Evolutionary conservation across 2,113 vertebrate species (phyloP), one percentile per base, ranked within the genome.

Genomic region (Melanerpes formicivorus): DNA sequence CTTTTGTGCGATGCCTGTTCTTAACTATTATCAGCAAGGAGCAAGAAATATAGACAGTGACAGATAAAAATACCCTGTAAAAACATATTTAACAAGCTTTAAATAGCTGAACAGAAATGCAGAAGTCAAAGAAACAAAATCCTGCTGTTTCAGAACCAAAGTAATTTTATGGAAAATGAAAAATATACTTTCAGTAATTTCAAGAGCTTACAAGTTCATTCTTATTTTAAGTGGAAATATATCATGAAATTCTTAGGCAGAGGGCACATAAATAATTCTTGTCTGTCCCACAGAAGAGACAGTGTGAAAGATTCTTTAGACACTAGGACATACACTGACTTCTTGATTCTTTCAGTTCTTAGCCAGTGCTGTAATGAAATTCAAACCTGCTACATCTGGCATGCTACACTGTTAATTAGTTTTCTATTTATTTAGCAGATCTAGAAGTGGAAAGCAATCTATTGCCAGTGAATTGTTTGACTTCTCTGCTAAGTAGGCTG

Each of bases 381-480:
- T 95, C 95, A 95, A 95, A 95, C 91, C 95, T 91, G 96, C 89
- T 95, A 94, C 96, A 96, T 96, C 96, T 96, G 96, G 96, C 94
- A 59, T 80, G 71, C 74, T 81, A 79, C 95, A 90, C 95, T 98
- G 97, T 97, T 98, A 98, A 98, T 98, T 98, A 98, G 97, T 98
- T 98, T 97, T 97, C 97, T 98, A 97, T 98, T 98, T 98, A 98
- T 97, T 98, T 97, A 98, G 97, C 94, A 94, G 97, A 96, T 98
- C 97, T 96, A 90, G 94, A 96, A 97, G 96, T 96, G 96, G 97
- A 97, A 97, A 97, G 97, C 95, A 95, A 97, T 97, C 97, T 97
- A 96, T 88, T 95, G 97, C 97, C 87, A 95, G 91, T 93, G 96
- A 97, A 97, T 97, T 97, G 97, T 97, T 97, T 98, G 98, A 98